Conservation (phyloP, 2,888 invertebrate genomes). For the Tachina grossa region DNA sequence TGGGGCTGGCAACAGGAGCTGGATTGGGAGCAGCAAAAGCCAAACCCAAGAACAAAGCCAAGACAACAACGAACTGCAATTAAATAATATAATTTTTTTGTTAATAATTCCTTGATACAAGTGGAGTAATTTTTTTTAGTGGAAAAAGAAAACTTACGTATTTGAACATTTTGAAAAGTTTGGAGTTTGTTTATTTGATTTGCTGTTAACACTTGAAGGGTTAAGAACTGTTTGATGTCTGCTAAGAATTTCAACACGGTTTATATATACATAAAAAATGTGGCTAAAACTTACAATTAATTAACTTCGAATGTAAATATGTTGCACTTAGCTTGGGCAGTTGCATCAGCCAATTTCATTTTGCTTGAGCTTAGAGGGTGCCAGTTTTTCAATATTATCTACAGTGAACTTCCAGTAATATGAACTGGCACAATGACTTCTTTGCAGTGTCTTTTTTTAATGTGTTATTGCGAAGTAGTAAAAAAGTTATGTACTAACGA, state of each 20-base stretch:
- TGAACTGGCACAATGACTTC: too few species aligned
- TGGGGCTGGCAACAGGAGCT: conserved; percentile 70
- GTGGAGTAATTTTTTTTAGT: too few species aligned
- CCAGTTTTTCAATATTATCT: conserved; percentile 35
- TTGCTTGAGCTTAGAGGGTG: conserved; percentile 39
- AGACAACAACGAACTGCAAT: conserved; percentile 83
- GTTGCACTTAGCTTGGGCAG: conserved; percentile 34
- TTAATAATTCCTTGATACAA: background rate
- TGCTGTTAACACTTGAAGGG: conserved; percentile 63
- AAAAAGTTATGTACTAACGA: too few species aligned
- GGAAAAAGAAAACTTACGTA: conserved; percentile 78
- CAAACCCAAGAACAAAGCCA: conserved; percentile 86
- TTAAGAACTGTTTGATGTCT: conserved; percentile 69
- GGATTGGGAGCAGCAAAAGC: conserved; percentile 83
- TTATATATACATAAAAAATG: conserved; percentile 66
- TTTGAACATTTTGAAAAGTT: conserved; percentile 81
- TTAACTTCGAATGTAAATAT: background rate
- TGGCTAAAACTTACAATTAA: conserved; percentile 8
- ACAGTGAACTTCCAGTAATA: too few species aligned
- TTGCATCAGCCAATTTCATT: conserved; percentile 63
- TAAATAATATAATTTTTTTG: background rate
- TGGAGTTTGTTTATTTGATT: conserved; percentile 49
- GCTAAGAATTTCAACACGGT: conserved; percentile 59
- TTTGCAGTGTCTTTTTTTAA: too few species aligned
- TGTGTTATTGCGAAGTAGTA: too few species aligned